These are phyloP conservation scores for Petrolisthes cinctipes DNA, from an alignment of 2,888 invertebrate genomes.

Conservation along the genomic window DNA sequence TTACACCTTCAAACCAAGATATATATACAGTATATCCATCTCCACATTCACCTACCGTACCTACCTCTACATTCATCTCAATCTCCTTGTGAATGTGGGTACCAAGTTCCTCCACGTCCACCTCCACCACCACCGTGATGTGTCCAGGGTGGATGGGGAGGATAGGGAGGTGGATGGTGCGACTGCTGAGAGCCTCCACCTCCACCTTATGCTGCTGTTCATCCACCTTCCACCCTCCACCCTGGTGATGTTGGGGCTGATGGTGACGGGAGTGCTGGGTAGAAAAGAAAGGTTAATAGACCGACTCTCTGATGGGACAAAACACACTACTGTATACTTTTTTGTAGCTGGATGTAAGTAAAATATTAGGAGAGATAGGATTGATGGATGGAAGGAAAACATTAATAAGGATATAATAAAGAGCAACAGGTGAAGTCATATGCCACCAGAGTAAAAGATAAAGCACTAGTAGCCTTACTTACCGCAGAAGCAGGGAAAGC, in stretches of 20 bases:
- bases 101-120: slow-evolving; percentile 47
- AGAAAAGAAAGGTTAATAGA: not conserved
- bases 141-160: slow-evolving; percentile 54
- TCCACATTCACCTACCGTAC: not conserved
- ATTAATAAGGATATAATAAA: too few species aligned
- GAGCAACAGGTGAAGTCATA: too few species aligned
- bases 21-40: not conserved
- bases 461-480: not conserved
- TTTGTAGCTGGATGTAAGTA: too few species aligned
- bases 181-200: slow-evolving; percentile 44
- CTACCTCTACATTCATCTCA: slow-evolving; percentile 55
- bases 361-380: too few species aligned
- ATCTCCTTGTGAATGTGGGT: slow-evolving; percentile 48
- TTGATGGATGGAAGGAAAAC: too few species aligned
- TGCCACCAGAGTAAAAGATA: not conserved
- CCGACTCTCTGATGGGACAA: not conserved
- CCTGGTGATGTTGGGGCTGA: not conserved
- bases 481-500: slow-evolving; percentile 41
- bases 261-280: slow-evolving; percentile 26
- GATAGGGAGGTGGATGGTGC: slow-evolving; percentile 62
- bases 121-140: slow-evolving; percentile 51
- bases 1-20: not conserved
- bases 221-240: slow-evolving; percentile 8
- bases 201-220: slow-evolving; percentile 58
- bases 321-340: too few species aligned